A percentile compares a stretch with the other conserved stretches of the same genome.
Evolutionary conservation across 2,888 invertebrate species (phyloP).

Genomic region (Fissipunctia ypsillon): DNA sequence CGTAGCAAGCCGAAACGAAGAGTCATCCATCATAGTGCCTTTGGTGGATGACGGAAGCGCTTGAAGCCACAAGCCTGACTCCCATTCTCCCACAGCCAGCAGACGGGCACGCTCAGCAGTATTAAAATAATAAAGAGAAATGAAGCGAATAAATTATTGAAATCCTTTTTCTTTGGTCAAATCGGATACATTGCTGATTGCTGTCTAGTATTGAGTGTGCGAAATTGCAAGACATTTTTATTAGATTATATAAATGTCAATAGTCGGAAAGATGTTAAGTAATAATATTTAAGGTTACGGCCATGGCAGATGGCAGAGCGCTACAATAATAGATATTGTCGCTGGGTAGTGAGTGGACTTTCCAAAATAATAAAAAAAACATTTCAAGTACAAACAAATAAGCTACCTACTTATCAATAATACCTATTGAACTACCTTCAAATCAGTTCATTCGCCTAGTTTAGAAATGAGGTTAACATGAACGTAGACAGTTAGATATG

Average conservation of each 20-base stretch:
- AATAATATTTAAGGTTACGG: background rate
- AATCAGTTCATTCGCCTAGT: background rate
- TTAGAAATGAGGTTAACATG: constrained; percentile 21
- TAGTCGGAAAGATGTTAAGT: background rate
- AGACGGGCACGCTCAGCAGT: no score
- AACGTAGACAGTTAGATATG: background rate
- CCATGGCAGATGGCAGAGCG: background rate
- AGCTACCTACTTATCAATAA: background rate
- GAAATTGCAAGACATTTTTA: background rate
- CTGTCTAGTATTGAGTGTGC: background rate
- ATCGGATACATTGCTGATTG: background rate
- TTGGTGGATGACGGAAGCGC: no score
- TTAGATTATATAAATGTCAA: background rate
- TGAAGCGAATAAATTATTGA: background rate
- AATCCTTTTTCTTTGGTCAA: background rate
- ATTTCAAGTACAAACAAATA: background rate
- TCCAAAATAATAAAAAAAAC: background rate
- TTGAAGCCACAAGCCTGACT: no score
- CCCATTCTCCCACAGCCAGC: no score
- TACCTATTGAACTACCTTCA: background rate
- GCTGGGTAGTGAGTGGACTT: background rate
- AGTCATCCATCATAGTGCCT: no score
- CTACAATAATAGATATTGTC: background rate
- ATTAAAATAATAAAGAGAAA: no score
- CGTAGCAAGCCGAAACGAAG: no score